phyloP scores from a whole-genome alignment of 30 jellyfish, hydroid and myxozoan genomes.

The Catostylus mosaicus region DNA sequence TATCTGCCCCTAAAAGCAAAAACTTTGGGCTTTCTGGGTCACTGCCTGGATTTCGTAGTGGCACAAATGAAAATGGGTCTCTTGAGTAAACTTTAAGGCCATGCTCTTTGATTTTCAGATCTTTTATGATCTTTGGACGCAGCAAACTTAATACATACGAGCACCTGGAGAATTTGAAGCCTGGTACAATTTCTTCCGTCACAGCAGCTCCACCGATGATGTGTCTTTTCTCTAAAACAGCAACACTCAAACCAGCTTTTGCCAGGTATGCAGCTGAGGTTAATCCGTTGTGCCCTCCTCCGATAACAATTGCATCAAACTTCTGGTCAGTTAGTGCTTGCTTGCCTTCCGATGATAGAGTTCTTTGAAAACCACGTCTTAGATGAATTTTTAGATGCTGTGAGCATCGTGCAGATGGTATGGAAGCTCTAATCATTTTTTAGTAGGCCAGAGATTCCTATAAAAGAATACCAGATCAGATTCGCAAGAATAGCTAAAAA shows the following conservation, averaged over 20 bases:
- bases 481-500: too few relatives aligned
- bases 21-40: slow-evolving; percentile 47
- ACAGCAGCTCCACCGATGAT: slow-evolving; percentile 70
- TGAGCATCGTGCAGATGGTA: not conserved
- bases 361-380: not conserved
- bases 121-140: slow-evolving; percentile 53
- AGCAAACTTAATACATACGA: slow-evolving; percentile 60
- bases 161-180: slow-evolving; percentile 63
- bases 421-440: not conserved
- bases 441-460: not conserved
- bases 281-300: slow-evolving; percentile 72
- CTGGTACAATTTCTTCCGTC: slow-evolving; percentile 69
- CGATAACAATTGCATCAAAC: slow-evolving; percentile 60
- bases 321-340: slow-evolving; percentile 10
- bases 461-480: too few relatives aligned
- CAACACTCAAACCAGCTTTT: slow-evolving; percentile 59
- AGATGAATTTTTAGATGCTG: not conserved
- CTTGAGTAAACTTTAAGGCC: slow-evolving; percentile 43
- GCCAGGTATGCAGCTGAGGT: slow-evolving; percentile 60
- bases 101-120: slow-evolving; percentile 52
- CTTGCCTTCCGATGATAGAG: not conserved
- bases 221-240: slow-evolving; percentile 54
- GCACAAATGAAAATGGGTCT: slow-evolving; percentile 62
- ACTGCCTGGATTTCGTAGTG: slow-evolving; percentile 19
- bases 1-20: slow-evolving; percentile 44